These are phyloP conservation scores for Phytoseiulus persimilis DNA, from an alignment of 2,888 invertebrate species.

Conservation along the genomic window DNA sequence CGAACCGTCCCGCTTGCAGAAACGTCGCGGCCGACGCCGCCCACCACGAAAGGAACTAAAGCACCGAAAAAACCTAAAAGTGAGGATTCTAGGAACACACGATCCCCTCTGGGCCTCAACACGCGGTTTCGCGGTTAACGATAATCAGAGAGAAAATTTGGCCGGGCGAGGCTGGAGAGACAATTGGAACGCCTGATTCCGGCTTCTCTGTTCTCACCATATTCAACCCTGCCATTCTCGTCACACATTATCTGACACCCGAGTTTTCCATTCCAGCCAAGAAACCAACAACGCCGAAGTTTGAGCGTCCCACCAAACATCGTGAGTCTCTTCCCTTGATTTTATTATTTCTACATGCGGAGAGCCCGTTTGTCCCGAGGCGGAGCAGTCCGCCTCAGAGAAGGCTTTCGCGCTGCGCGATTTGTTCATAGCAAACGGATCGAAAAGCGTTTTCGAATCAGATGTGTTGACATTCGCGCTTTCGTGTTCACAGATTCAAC, in stretches of 20 bases:
- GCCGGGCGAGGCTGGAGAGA: too few species aligned
- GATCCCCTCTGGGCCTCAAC: too few species aligned
- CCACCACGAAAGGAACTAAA: constrained; percentile 10
- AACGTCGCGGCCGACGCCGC: neutral
- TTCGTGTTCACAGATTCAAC: neutral
- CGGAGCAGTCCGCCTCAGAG: too few species aligned
- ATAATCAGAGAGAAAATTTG: too few species aligned
- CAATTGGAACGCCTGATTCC: too few species aligned
- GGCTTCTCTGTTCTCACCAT: too few species aligned
- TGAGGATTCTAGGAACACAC: neutral
- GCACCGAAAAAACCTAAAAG: constrained; percentile 12
- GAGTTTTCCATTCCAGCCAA: neutral
- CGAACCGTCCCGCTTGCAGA: neutral
- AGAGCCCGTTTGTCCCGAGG: too few species aligned
- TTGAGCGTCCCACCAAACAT: constrained; percentile 8
- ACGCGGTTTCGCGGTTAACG: too few species aligned
- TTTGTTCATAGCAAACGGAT: too few species aligned
- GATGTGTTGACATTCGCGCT: neutral
- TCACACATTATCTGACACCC: neutral
- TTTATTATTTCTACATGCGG: too few species aligned
- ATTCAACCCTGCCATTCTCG: neutral
- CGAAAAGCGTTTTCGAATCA: too few species aligned
- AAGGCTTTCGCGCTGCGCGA: too few species aligned
- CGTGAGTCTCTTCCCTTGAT: neutral
- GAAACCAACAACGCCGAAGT: constrained; percentile 18